A percentile compares a stretch with the other conserved stretches of the same genome.
Conservation (phyloP, 2,113 vertebrate species). For the Nibea albiflora region DNA sequence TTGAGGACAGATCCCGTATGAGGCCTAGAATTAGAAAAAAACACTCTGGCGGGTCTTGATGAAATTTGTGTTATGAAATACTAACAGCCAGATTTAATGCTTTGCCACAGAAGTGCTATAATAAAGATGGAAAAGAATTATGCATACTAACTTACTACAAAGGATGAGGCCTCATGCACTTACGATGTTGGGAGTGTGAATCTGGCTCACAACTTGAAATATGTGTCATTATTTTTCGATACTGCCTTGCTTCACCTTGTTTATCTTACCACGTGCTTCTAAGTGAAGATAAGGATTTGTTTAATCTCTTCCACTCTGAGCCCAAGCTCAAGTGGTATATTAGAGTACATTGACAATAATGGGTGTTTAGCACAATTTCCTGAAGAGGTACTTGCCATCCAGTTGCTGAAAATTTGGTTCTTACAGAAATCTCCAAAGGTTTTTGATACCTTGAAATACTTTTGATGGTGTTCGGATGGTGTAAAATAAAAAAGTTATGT, state of each 20-base stretch:
- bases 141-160: conserved; percentile 37
- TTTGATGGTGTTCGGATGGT: too few relatives aligned
- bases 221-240: background rate
- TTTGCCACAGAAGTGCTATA: conserved; percentile 25
- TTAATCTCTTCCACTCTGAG: background rate
- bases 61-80: conserved; percentile 56
- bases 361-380: too few relatives aligned
- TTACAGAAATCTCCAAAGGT: too few relatives aligned
- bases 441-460: too few relatives aligned
- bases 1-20: conserved; percentile 47
- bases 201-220: background rate
- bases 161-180: background rate
- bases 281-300: background rate
- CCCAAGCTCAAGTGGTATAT: too few relatives aligned
- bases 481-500: too few relatives aligned
- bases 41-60: conserved; percentile 29
- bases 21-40: conserved; percentile 43
- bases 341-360: too few relatives aligned
- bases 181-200: background rate
- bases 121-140: conserved; percentile 46
- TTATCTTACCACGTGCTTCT: background rate
- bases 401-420: too few relatives aligned
- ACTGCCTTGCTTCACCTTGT: background rate
- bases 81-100: conserved; percentile 47
- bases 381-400: too few relatives aligned